These are phyloP conservation scores for Eupeodes luniger DNA, from an alignment of 2,888 invertebrate genomes.

Conservation along the genomic window DNA sequence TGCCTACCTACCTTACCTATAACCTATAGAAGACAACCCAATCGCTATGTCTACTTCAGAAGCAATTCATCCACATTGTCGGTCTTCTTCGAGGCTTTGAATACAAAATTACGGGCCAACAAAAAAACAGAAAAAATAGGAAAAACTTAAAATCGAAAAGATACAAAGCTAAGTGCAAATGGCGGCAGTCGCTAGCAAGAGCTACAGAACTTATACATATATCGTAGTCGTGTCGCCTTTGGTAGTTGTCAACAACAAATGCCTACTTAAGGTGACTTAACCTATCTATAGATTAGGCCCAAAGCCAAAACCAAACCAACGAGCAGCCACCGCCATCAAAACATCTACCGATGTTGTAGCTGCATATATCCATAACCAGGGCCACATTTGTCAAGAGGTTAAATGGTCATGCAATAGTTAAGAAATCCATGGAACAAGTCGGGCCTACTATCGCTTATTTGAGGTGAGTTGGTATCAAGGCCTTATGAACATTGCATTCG, in stretches of 20 bases:
- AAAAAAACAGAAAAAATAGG: neutral
- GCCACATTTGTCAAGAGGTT: neutral
- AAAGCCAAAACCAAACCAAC: conserved; percentile 69
- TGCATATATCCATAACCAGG: neutral
- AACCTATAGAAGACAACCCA: conserved; percentile 13
- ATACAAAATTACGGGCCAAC: neutral
- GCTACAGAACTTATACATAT: neutral
- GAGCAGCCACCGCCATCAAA: conserved; percentile 64
- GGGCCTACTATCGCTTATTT: neutral
- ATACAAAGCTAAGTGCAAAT: conserved; percentile 67
- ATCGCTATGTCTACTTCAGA: conserved; percentile 58
- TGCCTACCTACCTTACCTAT: neutral
- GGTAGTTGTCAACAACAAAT: conserved; percentile 75
- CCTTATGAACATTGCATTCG: neutral
- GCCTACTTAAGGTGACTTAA: conserved; percentile 76
- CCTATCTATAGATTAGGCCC: conserved; percentile 73
- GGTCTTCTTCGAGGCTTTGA: conserved; percentile 53
- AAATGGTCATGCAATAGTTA: neutral
- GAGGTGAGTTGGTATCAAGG: neutral
- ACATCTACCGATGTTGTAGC: too few relatives aligned
- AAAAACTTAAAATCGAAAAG: conserved; percentile 14
- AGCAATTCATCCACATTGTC: conserved; percentile 67
- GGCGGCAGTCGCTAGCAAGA: conserved; percentile 61
- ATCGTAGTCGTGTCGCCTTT: conserved; percentile 58
- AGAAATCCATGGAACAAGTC: neutral